phyloP scores from a whole-genome alignment of 1,140 invertebrate genomes.

The Pseudomyrmex dendroicus region DNA sequence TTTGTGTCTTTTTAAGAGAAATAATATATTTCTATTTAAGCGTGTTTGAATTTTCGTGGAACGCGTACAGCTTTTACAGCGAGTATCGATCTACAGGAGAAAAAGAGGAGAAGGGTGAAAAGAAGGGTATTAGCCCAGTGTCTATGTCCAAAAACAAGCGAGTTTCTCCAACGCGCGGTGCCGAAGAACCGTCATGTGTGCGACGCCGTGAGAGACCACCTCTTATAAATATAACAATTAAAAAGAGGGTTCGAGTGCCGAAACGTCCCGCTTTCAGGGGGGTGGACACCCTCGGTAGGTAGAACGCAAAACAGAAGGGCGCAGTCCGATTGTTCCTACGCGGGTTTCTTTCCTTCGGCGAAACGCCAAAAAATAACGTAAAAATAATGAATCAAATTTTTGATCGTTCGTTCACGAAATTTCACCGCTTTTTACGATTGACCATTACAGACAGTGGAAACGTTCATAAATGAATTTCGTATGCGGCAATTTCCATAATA shows the following conservation, averaged over 20 bases:
- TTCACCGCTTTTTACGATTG: not conserved
- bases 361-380: slow-evolving; percentile 30
- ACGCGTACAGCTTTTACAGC: slow-evolving; percentile 41
- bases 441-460: not conserved
- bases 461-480: slow-evolving; percentile 6
- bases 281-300: slow-evolving; percentile 45
- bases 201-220: slow-evolving; percentile 29
- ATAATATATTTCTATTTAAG: too few relatives aligned
- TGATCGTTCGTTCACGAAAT: not conserved
- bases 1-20: too few relatives aligned
- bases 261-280: slow-evolving; percentile 47
- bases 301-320: slow-evolving; percentile 61
- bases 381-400: slow-evolving; percentile 39
- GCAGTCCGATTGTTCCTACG: slow-evolving; percentile 50
- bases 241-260: slow-evolving; percentile 48
- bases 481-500: slow-evolving; percentile 33
- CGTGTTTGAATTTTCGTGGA: slow-evolving; percentile 1
- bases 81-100: slow-evolving; percentile 62
- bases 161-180: slow-evolving; percentile 33
- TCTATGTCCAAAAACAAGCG: slow-evolving; percentile 54
- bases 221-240: slow-evolving; percentile 75
- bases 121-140: slow-evolving; percentile 30
- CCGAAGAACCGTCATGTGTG: slow-evolving; percentile 48
- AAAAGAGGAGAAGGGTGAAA: slow-evolving; percentile 45
- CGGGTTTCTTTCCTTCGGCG: slow-evolving; percentile 17